These are phyloP conservation scores for Morone chrysops DNA, from an alignment of 2,113 vertebrate species.

Conservation along the genomic window DNA sequence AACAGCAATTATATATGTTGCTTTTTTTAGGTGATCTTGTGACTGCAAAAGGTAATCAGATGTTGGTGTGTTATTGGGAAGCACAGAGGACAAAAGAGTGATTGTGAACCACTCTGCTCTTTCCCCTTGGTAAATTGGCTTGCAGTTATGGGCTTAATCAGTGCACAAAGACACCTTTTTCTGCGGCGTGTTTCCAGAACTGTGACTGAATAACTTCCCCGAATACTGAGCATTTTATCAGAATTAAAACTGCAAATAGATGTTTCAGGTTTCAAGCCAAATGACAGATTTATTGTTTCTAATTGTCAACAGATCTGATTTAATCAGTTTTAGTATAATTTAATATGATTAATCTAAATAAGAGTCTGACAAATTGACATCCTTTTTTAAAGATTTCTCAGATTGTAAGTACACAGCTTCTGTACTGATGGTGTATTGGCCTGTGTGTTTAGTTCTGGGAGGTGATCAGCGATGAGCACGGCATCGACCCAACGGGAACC, in stretches of 20 bases:
- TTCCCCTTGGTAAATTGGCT: not conserved
- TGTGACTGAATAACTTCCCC: not conserved
- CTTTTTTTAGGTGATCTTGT: conserved; percentile 58
- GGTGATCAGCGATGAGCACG: conserved; percentile 86
- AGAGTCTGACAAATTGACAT: too few species aligned
- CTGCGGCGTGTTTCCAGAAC: not conserved
- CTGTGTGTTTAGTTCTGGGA: conserved; percentile 81
- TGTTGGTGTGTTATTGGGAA: not conserved
- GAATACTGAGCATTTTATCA: not conserved
- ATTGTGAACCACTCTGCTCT: conserved; percentile 26
- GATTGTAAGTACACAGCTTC: not conserved
- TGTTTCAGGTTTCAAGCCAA: not conserved
- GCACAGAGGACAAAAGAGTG: not conserved
- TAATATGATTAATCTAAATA: too few species aligned
- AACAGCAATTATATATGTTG: fast-evolving
- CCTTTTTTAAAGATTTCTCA: too few species aligned
- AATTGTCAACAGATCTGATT: not conserved
- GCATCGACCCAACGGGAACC: conserved; percentile 88
- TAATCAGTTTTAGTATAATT: too few species aligned
- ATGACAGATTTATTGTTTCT: not conserved
- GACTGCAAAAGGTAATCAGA: conserved; percentile 32
- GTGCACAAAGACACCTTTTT: conserved; percentile 22
- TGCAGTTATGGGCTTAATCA: not conserved
- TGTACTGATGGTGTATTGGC: fast-evolving
- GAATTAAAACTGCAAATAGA: fast-evolving